Evolutionary conservation across 1,140 invertebrate species (phyloP).

Genomic region (Musca vetustissima): DNA sequence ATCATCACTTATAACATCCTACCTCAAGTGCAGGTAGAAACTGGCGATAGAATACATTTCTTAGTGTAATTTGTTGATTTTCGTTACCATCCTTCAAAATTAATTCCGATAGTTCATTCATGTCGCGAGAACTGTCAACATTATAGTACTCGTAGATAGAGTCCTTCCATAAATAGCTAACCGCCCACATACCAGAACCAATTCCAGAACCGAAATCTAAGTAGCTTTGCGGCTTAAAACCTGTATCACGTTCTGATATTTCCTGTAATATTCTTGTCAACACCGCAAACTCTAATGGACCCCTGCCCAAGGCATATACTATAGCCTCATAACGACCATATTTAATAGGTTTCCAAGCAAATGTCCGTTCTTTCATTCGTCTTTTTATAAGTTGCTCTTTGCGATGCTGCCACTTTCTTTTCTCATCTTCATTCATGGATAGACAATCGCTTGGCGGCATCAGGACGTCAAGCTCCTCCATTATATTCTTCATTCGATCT

Average conservation of each 20-base stretch:
- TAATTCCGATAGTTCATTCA: conserved; percentile 77
- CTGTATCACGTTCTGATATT: conserved; percentile 63
- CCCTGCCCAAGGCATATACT: conserved; percentile 70
- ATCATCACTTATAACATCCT: conserved; percentile 34
- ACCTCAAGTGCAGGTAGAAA: conserved; percentile 70
- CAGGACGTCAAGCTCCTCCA: conserved; percentile 44
- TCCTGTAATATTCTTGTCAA: conserved; percentile 73
- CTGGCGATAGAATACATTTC: conserved; percentile 73
- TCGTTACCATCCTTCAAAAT: conserved; percentile 68
- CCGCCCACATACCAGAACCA: conserved; percentile 82
- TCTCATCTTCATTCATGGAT: conserved; percentile 36
- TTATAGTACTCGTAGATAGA: conserved; percentile 78
- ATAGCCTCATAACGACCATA: conserved; percentile 66
- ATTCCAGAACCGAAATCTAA: conserved; percentile 91
- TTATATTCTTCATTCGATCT: conserved; percentile 47
- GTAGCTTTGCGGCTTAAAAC: conserved; percentile 74
- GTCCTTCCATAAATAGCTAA: conserved; percentile 69
- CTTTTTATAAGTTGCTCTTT: conserved; percentile 52
- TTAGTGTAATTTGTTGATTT: conserved; percentile 60
- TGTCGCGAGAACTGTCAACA: conserved; percentile 76
- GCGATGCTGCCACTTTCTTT: conserved; percentile 47
- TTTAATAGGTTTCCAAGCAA: conserved; percentile 71
- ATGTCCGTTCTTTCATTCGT: conserved; percentile 59
- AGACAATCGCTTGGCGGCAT: conserved; percentile 42
- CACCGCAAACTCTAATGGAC: conserved; percentile 74